Conservation (phyloP, 2,888 invertebrate species). For the Morpho achilles region DNA sequence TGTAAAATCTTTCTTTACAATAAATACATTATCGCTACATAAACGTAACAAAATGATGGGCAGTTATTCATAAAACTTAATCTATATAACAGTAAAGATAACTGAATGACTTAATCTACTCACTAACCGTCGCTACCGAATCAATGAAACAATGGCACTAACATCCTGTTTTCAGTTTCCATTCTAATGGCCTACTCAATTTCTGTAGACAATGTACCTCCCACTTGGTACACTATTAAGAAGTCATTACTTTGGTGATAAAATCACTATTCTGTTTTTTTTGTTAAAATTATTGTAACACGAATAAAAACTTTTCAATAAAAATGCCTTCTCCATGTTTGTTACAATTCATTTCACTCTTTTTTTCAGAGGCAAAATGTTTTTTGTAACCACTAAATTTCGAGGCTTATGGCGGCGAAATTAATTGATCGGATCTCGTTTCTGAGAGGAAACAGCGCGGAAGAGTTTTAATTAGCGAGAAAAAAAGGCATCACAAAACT, state of each 20-base stretch:
- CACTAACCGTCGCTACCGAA: slow-evolving; percentile 19
- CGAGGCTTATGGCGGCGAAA: slow-evolving; percentile 72
- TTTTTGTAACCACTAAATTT: slow-evolving; percentile 71
- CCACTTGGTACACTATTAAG: slow-evolving; percentile 10
- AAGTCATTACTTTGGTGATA: neutral
- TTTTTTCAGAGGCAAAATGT: slow-evolving; percentile 53
- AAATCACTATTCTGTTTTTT: slow-evolving; percentile 3
- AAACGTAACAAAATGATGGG: no score
- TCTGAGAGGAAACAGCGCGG: slow-evolving; percentile 75
- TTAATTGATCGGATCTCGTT: slow-evolving; percentile 79
- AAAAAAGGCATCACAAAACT: slow-evolving; percentile 73
- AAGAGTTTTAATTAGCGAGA: slow-evolving; percentile 79
- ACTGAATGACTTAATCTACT: slow-evolving; percentile 57
- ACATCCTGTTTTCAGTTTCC: slow-evolving; percentile 1
- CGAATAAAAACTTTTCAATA: no score
- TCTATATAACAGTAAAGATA: slow-evolving; percentile 17
- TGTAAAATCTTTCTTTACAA: no score
- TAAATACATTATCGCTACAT: no score
- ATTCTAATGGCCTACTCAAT: slow-evolving; percentile 11
- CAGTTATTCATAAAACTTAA: no score
- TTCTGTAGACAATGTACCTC: slow-evolving; percentile 9
- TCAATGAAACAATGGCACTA: slow-evolving; percentile 8
- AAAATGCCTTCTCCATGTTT: slow-evolving; percentile 2
- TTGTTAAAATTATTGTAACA: no score
- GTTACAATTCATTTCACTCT: slow-evolving; percentile 58